Evolutionary conservation across 1,140 invertebrate genomes (phyloP), one percentile per base, ranked within the genome.

Genomic region (Marisa cornuarietis): DNA sequence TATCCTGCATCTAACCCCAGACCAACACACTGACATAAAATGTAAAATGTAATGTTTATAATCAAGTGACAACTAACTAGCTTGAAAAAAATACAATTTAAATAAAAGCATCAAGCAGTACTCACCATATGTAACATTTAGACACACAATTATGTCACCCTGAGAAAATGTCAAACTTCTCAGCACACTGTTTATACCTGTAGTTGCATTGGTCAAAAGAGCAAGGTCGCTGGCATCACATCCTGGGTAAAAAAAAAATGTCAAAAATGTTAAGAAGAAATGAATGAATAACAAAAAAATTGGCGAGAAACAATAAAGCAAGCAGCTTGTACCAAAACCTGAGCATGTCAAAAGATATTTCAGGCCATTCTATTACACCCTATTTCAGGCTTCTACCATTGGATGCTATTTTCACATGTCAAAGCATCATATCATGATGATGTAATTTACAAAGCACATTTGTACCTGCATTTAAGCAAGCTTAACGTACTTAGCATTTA

Each of bases 121-220:
- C 79, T 84, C 82, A 89, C 90, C 90, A 83, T 91, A 91, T 51
- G 88, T 90, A 11, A 84, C 77, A 80, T 79, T 89, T 0, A 90
- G 81, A 14, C 83, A 85, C 71, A 90, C 88, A 9, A 91, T 85
- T 42, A 78, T 83, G 76, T 90, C 90, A n/a, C 83, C 87, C 68
- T 80, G 65, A 11, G 79, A 65, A 49, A 90, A 79, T 42, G 83
- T 71, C 20, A 90, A 79, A 68, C 83, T 87, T 51, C 82, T 84
- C 11, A 91, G 79, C 0, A 91, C 86, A 24, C 85, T 84, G 76
- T 89, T 90, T 24, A 87, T 83, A 22, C 86, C 90, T 68, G 87
- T 90, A 49, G 89, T 90, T 10, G 83, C 90, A 83, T 91, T 91
- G 49, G 83, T 86, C 51, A 91, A 79, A 52, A 91, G 79, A 1